A percentile compares a stretch with the other conserved stretches of the same genome.
These are phyloP conservation scores for Columba janthina DNA, from an alignment of 2,113 vertebrate species.

Conservation along the genomic window DNA sequence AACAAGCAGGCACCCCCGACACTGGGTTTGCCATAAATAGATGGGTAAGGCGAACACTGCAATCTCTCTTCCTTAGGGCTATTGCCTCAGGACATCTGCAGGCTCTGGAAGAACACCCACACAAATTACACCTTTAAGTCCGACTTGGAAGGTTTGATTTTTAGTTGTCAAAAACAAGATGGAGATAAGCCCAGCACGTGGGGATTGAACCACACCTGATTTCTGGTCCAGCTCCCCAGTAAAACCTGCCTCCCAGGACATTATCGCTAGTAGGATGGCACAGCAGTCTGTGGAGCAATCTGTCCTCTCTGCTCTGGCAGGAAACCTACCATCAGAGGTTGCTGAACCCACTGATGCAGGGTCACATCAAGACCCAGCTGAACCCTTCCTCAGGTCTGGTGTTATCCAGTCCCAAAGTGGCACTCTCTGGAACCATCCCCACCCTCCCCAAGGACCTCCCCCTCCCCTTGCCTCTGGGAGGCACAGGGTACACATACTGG, in stretches of 20 bases:
- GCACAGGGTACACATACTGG: background rate
- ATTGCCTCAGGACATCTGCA: background rate
- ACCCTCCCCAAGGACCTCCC: rapidly evolving
- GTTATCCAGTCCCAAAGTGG: background rate
- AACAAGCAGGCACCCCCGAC: background rate
- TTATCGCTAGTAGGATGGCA: background rate
- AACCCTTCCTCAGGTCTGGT: background rate
- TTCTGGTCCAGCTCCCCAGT: background rate
- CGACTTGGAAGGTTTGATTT: background rate
- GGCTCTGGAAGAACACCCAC: background rate
- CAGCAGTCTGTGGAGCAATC: background rate
- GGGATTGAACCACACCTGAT: background rate
- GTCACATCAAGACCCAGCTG: background rate
- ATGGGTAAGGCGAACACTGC: background rate
- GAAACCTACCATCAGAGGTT: background rate
- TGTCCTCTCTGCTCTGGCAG: background rate
- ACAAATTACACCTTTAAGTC: background rate
- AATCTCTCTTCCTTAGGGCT: background rate
- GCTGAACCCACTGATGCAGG: background rate
- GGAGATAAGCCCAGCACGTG: background rate
- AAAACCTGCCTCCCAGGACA: background rate
- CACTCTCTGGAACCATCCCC: background rate
- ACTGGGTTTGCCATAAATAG: background rate
- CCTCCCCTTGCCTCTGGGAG: background rate
- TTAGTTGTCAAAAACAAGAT: background rate